These are phyloP conservation scores for Cryptocephalus primarius DNA, from an alignment of 2,888 invertebrate species.

Conservation along the genomic window DNA sequence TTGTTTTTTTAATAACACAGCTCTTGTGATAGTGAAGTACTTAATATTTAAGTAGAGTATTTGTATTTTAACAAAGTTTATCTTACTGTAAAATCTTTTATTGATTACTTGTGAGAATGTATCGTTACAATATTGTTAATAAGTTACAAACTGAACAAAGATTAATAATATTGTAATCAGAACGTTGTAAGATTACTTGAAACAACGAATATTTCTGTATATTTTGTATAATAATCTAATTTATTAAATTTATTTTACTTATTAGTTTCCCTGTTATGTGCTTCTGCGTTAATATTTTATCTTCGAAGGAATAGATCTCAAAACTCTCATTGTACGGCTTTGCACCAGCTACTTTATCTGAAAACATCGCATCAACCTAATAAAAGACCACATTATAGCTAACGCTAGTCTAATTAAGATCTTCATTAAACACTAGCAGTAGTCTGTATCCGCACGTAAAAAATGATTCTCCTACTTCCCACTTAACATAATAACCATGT, in stretches of 20 bases:
- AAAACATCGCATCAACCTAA: constrained; percentile 11
- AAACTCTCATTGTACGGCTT: constrained; percentile 8
- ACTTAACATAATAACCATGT: too few species aligned
- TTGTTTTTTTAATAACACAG: constrained; percentile 15
- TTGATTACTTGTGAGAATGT: constrained; percentile 10
- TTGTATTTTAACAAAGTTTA: constrained; percentile 31
- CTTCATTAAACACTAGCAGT: too few species aligned
- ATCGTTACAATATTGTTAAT: neutral
- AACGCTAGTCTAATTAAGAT: too few species aligned
- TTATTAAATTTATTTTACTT: constrained; percentile 13
- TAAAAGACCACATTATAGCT: neutral
- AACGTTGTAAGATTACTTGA: neutral
- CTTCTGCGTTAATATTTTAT: constrained; percentile 16
- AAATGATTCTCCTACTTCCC: too few species aligned
- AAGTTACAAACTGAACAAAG: neutral
- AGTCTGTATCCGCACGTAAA: too few species aligned
- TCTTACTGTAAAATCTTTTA: constrained; percentile 17
- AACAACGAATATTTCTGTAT: constrained; percentile 15
- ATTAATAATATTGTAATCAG: neutral
- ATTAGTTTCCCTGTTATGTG: constrained; percentile 11
- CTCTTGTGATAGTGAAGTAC: constrained; percentile 32
- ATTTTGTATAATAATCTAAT: constrained; percentile 13
- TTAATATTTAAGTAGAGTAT: constrained; percentile 37
- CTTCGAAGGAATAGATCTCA: constrained; percentile 25
- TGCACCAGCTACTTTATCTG: constrained; percentile 1